Evolutionary conservation across 1,140 invertebrate species (phyloP).

Genomic region (Cherax quadricarinatus): DNA sequence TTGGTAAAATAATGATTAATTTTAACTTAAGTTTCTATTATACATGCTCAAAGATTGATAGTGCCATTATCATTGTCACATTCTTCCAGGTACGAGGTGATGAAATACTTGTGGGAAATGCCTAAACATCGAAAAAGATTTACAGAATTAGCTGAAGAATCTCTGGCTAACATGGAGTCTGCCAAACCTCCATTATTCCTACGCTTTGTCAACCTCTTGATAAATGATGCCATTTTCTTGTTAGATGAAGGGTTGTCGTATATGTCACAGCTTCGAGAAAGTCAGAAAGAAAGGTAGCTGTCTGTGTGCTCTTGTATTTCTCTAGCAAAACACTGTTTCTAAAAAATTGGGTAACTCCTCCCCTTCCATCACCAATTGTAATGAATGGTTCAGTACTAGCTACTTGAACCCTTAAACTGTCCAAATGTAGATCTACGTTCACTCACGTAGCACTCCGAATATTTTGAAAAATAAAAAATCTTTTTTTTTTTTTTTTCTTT

Average conservation of each 20-base stretch:
- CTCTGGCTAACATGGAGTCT: slow-evolving; percentile 92
- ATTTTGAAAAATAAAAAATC: no score
- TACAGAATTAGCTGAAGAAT: slow-evolving; percentile 83
- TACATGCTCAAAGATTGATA: not conserved
- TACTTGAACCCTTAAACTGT: no score
- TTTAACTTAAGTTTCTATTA: not conserved
- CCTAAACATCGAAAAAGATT: slow-evolving; percentile 82
- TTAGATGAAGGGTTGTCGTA: slow-evolving; percentile 93
- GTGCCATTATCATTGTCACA: not conserved
- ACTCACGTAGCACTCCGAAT: no score
- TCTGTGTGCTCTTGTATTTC: not conserved
- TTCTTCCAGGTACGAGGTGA: slow-evolving; percentile 84
- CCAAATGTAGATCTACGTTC: no score
- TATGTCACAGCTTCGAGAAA: slow-evolving; percentile 87
- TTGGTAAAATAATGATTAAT: no score
- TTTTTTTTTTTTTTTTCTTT: no score
- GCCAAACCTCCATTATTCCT: slow-evolving; percentile 93
- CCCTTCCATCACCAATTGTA: no score
- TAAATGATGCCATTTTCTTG: slow-evolving; percentile 97
- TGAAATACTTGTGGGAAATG: slow-evolving; percentile 94
- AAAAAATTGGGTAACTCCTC: no score
- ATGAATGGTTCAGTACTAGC: no score
- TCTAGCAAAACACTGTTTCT: no score
- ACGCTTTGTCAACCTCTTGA: slow-evolving; percentile 94
- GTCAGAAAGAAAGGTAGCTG: slow-evolving; percentile 83